Evolutionary conservation across 2,888 invertebrate genomes (phyloP).

Genomic region (Ophraella communa): DNA sequence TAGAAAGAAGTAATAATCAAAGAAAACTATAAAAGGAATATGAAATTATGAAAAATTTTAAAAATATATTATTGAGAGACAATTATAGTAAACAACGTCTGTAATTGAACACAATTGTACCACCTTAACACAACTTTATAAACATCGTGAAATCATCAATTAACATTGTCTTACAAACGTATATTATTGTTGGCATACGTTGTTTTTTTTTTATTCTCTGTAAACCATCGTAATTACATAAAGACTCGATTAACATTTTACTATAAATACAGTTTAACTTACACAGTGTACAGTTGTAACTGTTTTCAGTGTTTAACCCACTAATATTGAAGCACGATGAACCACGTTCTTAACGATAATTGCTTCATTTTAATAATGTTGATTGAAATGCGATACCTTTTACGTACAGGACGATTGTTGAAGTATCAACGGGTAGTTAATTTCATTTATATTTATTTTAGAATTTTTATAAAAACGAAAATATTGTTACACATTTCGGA

Average conservation of each 20-base stretch:
- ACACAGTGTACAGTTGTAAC: conserved; percentile 35
- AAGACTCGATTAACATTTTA: conserved; percentile 19
- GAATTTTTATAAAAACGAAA: no score
- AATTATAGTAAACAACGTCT: no score
- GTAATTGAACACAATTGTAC: no score
- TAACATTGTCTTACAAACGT: background rate
- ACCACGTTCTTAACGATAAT: background rate
- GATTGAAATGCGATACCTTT: background rate
- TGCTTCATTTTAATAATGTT: background rate
- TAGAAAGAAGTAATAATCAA: no score
- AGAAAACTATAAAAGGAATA: no score
- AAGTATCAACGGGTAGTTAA: no score
- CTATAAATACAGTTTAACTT: conserved; percentile 37
- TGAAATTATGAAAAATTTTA: no score
- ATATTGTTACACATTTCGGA: no score
- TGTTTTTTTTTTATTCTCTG: no score
- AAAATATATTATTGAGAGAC: no score
- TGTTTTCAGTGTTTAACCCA: conserved; percentile 4
- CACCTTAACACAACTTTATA: no score
- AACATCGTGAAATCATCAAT: background rate
- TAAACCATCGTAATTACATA: conserved; percentile 9
- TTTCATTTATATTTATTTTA: no score
- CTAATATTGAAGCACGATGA: background rate
- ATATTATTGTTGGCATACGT: conserved; percentile 6
- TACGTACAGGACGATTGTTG: background rate